Base-by-base conservation (phyloP, 2,888 invertebrate genomes). In the Leucozona laternaria region DNA sequence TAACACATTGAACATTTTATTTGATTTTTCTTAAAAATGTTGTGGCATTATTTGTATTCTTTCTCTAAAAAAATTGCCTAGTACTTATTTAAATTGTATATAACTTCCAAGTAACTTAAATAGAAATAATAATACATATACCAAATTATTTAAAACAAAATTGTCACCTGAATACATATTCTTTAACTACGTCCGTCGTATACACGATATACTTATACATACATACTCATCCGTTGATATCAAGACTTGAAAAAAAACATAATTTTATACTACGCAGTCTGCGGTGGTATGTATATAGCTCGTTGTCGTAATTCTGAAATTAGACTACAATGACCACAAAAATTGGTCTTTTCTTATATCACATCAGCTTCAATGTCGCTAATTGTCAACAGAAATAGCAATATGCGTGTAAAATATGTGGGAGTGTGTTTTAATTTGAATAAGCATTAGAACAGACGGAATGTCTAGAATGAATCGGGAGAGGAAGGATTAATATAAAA, bases 331-430 rank as follows among this genome's bases (percentile, higher is more conserved):
- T 48, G 20, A 48, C 48, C 48, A 53, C 50, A 68, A 31, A 50
- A 53, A 68, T 37, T 25, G 8, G 22, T 72, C 77, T 85, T 73
- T 77, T 78, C 60, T 73, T 73, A 77, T 62, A 78, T 55, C 66
- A 64, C 45, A n/a, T n/a, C n/a, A 66, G 66, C 34, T 17, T 81
- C 85, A 85, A 78, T 85, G 73, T 70, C 77, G n/a, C 68, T 40
- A 40, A 62, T 55, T 73, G 81, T 77, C 77, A 76, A 60, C 73
- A 40, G 10, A 83, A 83, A 79, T 83, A 83, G 75, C 73, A 70
- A 55, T 62, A 75, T 75, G 75, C 79, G 73, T 66, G 20, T 79
- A 22, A 40, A 64, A 48, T 81, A 43, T 50, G 79, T 75, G 75
- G 75, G 80, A 58, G 76, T 71, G 66, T 64, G 58, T 60, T 76